Evolutionary conservation across 2,888 invertebrate species (phyloP).

Genomic region (Cephonodes hylas): DNA sequence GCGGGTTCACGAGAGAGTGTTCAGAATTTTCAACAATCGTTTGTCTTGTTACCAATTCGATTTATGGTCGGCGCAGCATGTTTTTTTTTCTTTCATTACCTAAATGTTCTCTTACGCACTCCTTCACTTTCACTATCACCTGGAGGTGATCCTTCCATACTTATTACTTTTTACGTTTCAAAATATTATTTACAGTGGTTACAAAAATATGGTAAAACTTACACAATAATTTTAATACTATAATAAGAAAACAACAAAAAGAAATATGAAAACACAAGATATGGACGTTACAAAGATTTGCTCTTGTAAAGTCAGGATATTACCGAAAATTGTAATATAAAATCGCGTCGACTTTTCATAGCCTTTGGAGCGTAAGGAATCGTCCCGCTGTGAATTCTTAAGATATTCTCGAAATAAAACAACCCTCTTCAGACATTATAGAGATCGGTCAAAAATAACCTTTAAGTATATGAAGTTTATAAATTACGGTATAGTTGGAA

Average conservation of each 20-base stretch:
- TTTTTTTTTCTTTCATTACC: too few species aligned
- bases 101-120: too few species aligned
- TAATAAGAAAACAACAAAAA: neutral
- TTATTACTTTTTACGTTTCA: too few species aligned
- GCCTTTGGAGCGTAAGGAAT: neutral
- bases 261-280: neutral
- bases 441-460: neutral
- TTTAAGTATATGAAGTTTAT: neutral
- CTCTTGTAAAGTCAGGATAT: neutral
- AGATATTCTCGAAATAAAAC: neutral
- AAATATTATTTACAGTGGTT: too few species aligned
- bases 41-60: too few species aligned
- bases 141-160: too few species aligned
- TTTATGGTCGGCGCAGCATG: too few species aligned
- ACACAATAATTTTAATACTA: neutral
- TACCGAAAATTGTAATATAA: slow-evolving; percentile 2
- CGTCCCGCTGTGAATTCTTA: neutral
- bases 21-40: too few species aligned
- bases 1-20: too few species aligned
- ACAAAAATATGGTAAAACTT: neutral
- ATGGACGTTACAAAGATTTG: neutral
- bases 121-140: too few species aligned
- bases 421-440: neutral
- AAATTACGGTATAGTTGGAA: too few species aligned
- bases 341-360: slow-evolving; percentile 5